These are phyloP conservation scores for Pachyrhynchus sulphureomaculatus DNA, from an alignment of 1,140 invertebrate genomes.

Conservation along the genomic window DNA sequence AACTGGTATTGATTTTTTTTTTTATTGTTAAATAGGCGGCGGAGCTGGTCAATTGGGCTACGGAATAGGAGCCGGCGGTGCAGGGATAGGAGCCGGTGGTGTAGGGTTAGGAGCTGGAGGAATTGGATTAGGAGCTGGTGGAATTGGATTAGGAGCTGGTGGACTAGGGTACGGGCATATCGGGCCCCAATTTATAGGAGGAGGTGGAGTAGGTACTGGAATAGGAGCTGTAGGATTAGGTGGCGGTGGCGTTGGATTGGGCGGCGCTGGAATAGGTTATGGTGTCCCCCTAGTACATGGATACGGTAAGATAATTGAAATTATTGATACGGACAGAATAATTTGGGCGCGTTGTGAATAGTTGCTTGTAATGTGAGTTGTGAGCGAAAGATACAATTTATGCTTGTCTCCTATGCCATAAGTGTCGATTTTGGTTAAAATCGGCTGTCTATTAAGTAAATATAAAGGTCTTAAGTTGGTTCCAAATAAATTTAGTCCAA, in stretches of 20 bases:
- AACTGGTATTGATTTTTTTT: too few relatives aligned
- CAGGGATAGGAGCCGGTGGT: constrained; percentile 42
- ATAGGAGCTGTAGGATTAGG: constrained; percentile 26
- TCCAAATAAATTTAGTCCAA: too few relatives aligned
- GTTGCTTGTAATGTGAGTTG: too few relatives aligned
- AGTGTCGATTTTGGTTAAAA: too few relatives aligned
- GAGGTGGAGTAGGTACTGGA: constrained; percentile 29
- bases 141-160: constrained; percentile 29
- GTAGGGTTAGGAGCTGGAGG: too few relatives aligned
- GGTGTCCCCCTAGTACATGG: constrained; percentile 1
- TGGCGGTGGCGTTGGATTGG: constrained; percentile 10
- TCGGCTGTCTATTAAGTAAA: too few relatives aligned
- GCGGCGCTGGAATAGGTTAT: constrained; percentile 29
- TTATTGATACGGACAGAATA: background rate
- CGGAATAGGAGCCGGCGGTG: constrained; percentile 37
- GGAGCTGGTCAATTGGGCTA: constrained; percentile 25
- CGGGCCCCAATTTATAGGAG: constrained; percentile 23
- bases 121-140: background rate
- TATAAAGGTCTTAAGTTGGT: too few relatives aligned
- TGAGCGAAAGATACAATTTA: background rate
- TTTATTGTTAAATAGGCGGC: constrained; percentile 8
- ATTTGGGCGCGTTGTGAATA: background rate
- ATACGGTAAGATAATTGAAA: constrained; percentile 13
- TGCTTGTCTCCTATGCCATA: background rate
- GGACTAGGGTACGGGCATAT: constrained; percentile 8